Percentiles rank a stretch among this genome's conserved stretches.
Conservation (phyloP, 2,113 vertebrate species). For the Pao palembangensis region DNA sequence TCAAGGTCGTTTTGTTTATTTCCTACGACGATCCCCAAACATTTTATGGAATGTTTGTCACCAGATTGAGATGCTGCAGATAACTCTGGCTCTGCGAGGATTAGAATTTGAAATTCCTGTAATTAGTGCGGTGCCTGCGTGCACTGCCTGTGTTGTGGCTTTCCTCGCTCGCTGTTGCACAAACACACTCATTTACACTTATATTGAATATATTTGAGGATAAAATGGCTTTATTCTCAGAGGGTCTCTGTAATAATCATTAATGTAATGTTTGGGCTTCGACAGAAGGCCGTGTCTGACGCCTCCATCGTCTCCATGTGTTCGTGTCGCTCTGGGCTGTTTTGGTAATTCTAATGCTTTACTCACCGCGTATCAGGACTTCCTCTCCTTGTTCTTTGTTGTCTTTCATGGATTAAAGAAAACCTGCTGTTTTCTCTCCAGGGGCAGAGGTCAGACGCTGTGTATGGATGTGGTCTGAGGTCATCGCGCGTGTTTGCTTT, state of each 20-base stretch:
- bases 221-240: slow-evolving; percentile 40
- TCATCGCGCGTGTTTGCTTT: slow-evolving; percentile 45
- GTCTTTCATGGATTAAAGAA: slow-evolving; percentile 31
- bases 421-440: slow-evolving; percentile 21
- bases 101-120: slow-evolving; percentile 39
- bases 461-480: slow-evolving; percentile 30
- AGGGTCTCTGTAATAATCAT: slow-evolving; percentile 31
- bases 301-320: slow-evolving; percentile 25
- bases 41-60: slow-evolving; percentile 30
- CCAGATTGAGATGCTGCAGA: slow-evolving; percentile 43
- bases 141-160: slow-evolving; percentile 4
- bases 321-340: slow-evolving; percentile 31
- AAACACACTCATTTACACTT: slow-evolving; percentile 19
- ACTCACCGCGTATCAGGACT: slow-evolving; percentile 26
- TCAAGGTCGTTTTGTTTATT: slow-evolving; percentile 44
- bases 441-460: slow-evolving; percentile 31
- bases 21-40: slow-evolving; percentile 26
- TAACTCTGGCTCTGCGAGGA: slow-evolving; percentile 26
- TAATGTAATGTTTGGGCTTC: slow-evolving; percentile 25
- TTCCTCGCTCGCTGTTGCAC: slow-evolving; percentile 11
- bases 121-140: slow-evolving; percentile 25
- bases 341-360: slow-evolving; percentile 41
- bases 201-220: slow-evolving; percentile 29
- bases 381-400: slow-evolving; percentile 26
- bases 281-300: slow-evolving; percentile 10